These are phyloP conservation scores for Megamerina dolium DNA, from an alignment of 2,888 invertebrate genomes.

Conservation along the genomic window DNA sequence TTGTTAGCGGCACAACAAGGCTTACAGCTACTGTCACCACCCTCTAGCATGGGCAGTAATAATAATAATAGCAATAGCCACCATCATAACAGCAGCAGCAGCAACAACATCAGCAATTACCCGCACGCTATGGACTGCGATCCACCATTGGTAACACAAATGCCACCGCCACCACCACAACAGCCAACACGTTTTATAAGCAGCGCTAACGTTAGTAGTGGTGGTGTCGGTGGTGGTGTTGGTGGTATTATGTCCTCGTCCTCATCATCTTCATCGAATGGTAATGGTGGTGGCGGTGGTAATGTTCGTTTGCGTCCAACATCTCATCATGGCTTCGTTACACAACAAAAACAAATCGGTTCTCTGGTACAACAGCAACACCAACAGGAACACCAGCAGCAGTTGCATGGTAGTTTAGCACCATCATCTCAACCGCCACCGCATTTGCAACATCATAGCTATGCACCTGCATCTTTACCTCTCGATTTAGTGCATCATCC, in stretches of 20 bases:
- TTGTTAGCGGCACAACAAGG: slow-evolving; percentile 32
- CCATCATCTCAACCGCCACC: slow-evolving; percentile 43
- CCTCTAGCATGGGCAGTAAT: slow-evolving; percentile 15
- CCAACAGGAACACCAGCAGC: slow-evolving; percentile 11
- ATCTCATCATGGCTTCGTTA: slow-evolving; percentile 2
- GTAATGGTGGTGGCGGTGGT: slow-evolving; percentile 3
- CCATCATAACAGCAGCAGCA: slow-evolving; percentile 14
- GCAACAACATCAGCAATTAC: slow-evolving; percentile 33
- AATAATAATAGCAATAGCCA: slow-evolving; percentile 16
- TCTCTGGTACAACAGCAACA: slow-evolving; percentile 15
- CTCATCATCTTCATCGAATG: slow-evolving; percentile 1
- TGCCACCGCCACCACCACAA: slow-evolving; percentile 29
- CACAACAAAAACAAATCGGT: slow-evolving; percentile 24
- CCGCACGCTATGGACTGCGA: slow-evolving; percentile 72
- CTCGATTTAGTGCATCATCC: slow-evolving; percentile 42
- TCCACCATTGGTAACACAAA: slow-evolving; percentile 52
- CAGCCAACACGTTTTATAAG: slow-evolving; percentile 21
- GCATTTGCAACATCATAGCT: slow-evolving; percentile 35
- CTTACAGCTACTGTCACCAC: slow-evolving; percentile 32
- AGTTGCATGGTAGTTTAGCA: slow-evolving; percentile 39
- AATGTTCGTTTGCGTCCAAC: slow-evolving; percentile 10
- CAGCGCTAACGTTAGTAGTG: slow-evolving; percentile 7
- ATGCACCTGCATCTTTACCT: slow-evolving; percentile 46
- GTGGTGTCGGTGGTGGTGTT: slow-evolving; percentile 11
- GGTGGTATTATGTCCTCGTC: slow-evolving; percentile 11